Evolutionary conservation across 2,797 vertebrate species (phyloP).

Genomic region (Malurus leucopterus): DNA sequence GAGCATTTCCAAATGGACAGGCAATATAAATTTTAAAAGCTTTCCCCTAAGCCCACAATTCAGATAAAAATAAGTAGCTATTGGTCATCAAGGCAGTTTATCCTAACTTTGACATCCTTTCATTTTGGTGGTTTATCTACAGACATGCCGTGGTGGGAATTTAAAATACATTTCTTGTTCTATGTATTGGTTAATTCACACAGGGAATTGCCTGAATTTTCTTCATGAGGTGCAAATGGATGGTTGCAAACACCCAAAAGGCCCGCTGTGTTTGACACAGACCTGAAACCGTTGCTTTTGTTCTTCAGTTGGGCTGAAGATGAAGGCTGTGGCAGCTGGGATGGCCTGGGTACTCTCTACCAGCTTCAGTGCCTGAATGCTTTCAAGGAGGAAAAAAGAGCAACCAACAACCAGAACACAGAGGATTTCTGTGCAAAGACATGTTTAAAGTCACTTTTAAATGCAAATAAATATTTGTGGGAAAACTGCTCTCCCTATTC

Average conservation of each 20-base stretch:
- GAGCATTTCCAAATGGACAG: not conserved
- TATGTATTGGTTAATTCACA: not conserved
- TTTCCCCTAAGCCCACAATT: not conserved
- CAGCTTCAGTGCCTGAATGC: not conserved
- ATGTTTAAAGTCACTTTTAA: constrained; percentile 11
- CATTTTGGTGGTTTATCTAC: not conserved
- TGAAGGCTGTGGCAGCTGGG: not conserved
- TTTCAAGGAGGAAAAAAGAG: not conserved
- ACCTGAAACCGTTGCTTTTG: not conserved
- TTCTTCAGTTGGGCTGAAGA: not conserved
- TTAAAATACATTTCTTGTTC: not conserved
- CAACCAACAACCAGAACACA: not conserved
- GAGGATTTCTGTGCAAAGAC: not conserved
- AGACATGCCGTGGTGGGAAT: not conserved
- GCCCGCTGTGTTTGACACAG: not conserved
- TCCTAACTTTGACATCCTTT: not conserved
- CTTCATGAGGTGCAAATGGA: not conserved
- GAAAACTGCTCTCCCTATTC: constrained; percentile 21
- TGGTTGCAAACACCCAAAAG: not conserved
- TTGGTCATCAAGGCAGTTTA: not conserved
- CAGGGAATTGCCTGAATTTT: not conserved
- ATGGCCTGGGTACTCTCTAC: not conserved
- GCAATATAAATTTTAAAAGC: not conserved
- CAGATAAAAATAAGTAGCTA: not conserved
- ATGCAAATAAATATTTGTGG: constrained; percentile 53